phyloP scores from a whole-genome alignment of 1,140 invertebrate species.

The Babylonia areolata region DNA sequence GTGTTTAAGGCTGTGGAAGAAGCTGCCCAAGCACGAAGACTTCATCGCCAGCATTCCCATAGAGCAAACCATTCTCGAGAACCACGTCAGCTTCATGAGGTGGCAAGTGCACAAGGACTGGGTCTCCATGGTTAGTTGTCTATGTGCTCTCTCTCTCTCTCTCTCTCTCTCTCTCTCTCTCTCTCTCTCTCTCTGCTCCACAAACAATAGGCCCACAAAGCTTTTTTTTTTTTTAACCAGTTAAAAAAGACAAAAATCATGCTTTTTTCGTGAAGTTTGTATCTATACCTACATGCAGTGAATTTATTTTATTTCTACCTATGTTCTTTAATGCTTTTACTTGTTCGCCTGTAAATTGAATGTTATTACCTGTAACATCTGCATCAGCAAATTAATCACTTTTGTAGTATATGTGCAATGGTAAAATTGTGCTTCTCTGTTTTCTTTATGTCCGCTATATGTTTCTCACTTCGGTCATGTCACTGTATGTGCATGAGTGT shows the following conservation, averaged over 20 bases:
- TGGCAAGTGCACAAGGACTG: conserved; percentile 33
- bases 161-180: not conserved
- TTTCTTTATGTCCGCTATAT: too few relatives aligned
- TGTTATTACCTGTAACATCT: too few relatives aligned
- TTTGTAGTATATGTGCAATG: too few relatives aligned
- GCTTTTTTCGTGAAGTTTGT: not conserved
- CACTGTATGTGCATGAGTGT: too few relatives aligned
- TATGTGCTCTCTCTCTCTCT: not conserved
- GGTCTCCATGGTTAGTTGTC: conserved; percentile 9
- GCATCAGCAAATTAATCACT: too few relatives aligned
- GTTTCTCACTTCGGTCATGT: too few relatives aligned
- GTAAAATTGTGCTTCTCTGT: too few relatives aligned
- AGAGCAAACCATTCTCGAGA: not conserved
- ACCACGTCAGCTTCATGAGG: conserved; percentile 6
- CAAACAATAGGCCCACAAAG: too few relatives aligned
- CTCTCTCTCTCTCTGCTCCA: not conserved
- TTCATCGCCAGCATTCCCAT: conserved; percentile 17
- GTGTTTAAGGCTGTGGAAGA: conserved; percentile 13
- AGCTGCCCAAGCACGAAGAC: conserved; percentile 19
- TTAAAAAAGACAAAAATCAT: too few relatives aligned
- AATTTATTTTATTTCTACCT: not conserved
- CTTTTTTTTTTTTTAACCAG: too few relatives aligned
- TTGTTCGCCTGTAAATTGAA: not conserved
- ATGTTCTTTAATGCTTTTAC: not conserved
- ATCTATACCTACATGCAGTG: not conserved